phyloP scores from a whole-genome alignment of 2,113 vertebrate genomes.

The Eptesicus fuscus region DNA sequence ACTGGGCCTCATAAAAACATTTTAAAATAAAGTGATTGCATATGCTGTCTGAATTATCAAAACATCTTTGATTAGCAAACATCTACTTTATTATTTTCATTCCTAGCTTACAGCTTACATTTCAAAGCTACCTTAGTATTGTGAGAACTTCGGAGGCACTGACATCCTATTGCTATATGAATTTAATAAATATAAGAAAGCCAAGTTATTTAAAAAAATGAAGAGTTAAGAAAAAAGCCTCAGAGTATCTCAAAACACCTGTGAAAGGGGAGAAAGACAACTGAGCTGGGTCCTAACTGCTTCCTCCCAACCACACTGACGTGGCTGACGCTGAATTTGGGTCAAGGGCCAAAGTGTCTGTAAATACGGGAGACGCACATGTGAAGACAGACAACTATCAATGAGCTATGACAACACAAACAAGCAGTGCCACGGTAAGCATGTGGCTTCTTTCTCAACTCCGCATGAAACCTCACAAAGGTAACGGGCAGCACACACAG shows the following conservation, averaged over 20 bases:
- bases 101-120: not conserved
- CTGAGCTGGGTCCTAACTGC: not conserved
- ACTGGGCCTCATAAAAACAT: not conserved
- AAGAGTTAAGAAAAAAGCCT: not conserved
- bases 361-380: not conserved
- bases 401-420: not conserved
- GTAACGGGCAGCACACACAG: not conserved
- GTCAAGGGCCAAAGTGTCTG: not conserved
- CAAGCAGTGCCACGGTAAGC: not conserved
- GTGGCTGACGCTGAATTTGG: not conserved
- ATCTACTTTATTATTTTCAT: not conserved
- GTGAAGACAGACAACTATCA: not conserved
- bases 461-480: not conserved
- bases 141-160: not conserved
- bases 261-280: not conserved
- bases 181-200: not conserved
- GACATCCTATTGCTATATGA: not conserved
- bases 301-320: not conserved
- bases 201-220: not conserved
- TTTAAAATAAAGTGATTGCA: not conserved
- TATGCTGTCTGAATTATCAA: not conserved
- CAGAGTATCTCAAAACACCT: not conserved
- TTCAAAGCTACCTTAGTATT: not conserved
- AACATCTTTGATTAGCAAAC: not conserved
- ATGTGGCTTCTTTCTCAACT: not conserved